phyloP scores from a whole-genome alignment of 2,113 vertebrate species.

The Donacobius atricapilla region DNA sequence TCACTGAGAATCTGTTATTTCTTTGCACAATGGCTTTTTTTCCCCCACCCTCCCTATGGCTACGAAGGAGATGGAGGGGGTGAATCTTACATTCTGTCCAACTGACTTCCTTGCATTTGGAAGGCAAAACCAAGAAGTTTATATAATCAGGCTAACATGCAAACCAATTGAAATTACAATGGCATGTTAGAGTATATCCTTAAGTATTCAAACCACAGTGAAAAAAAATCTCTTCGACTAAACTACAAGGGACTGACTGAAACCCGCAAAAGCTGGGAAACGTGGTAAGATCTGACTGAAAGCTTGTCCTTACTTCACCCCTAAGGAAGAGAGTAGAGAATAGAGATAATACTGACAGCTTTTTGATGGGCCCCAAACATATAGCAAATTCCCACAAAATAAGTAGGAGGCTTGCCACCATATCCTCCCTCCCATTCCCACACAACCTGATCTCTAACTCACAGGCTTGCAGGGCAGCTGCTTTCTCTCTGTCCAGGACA shows the following conservation, averaged over 20 bases:
- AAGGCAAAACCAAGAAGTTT: not conserved
- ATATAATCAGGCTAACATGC: not conserved
- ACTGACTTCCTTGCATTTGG: not conserved
- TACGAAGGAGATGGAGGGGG: not conserved
- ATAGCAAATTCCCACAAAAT: not conserved
- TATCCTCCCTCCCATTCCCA: not conserved
- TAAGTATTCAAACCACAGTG: slow-evolving; percentile 20
- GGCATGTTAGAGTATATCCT: slow-evolving; percentile 1
- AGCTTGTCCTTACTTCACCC: slow-evolving; percentile 50
- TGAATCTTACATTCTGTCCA: not conserved
- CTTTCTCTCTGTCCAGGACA: not conserved
- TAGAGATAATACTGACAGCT: not conserved
- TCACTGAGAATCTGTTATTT: not conserved
- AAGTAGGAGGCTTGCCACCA: not conserved
- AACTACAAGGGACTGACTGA: slow-evolving; percentile 11
- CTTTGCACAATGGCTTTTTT: not conserved
- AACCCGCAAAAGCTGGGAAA: slow-evolving; percentile 41
- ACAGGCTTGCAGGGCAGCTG: not conserved
- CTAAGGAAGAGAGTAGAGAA: not conserved
- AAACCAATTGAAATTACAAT: slow-evolving; percentile 29
- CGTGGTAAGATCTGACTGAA: not conserved
- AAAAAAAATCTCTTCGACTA: not conserved
- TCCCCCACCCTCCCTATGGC: not conserved
- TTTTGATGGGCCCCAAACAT: not conserved
- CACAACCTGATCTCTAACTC: not conserved